Conservation (phyloP, 2,888 invertebrate genomes). For the Limulus polyphemus region DNA sequence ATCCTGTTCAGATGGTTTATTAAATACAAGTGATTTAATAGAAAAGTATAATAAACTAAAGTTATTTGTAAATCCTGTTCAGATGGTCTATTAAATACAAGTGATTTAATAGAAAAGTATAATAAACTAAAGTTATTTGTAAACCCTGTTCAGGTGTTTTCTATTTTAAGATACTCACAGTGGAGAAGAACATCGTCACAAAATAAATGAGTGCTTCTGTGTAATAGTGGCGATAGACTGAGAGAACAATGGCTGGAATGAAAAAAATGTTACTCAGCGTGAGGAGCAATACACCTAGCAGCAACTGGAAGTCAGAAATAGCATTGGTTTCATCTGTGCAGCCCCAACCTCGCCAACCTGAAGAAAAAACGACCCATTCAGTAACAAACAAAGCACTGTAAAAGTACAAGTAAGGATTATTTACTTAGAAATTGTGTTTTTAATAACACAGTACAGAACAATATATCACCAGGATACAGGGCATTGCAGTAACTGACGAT, state of each 20-base stretch:
- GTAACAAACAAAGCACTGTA: too few species aligned
- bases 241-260: slow-evolving; percentile 60
- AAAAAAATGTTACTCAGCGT: slow-evolving; percentile 74
- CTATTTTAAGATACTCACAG: slow-evolving; percentile 36
- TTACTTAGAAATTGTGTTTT: too few species aligned
- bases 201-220: slow-evolving; percentile 68
- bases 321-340: slow-evolving; percentile 68
- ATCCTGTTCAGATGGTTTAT: background rate
- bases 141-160: background rate
- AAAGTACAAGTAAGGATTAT: too few species aligned
- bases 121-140: background rate
- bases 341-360: slow-evolving; percentile 61
- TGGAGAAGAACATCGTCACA: slow-evolving; percentile 73
- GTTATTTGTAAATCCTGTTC: background rate
- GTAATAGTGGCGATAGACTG: slow-evolving; percentile 57
- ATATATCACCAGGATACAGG: too few species aligned
- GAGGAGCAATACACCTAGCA: slow-evolving; percentile 56
- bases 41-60: too few species aligned
- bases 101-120: background rate
- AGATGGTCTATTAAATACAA: background rate
- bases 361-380: background rate
- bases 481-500: too few species aligned
- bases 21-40: background rate
- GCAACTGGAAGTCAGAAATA: slow-evolving; percentile 50
- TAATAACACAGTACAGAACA: too few species aligned